A percentile compares a stretch with the other conserved stretches of the same genome.
These are phyloP conservation scores for Trogon melanurus DNA, from an alignment of 2,113 vertebrate species.

Conservation along the genomic window DNA sequence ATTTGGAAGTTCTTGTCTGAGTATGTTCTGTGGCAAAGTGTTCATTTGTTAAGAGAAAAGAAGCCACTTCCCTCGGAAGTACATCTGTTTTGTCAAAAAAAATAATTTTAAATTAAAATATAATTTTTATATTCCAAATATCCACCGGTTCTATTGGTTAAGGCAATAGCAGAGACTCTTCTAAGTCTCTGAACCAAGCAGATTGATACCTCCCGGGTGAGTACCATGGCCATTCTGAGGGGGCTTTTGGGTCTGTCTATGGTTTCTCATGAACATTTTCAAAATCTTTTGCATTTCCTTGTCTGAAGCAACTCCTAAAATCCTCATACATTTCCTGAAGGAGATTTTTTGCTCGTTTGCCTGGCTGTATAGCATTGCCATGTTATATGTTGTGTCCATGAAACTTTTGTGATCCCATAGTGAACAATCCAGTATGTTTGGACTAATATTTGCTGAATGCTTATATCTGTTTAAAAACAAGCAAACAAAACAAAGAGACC, in stretches of 20 bases:
- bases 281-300: background rate
- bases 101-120: background rate
- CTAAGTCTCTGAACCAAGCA: background rate
- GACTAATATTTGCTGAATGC: background rate
- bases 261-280: background rate
- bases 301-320: background rate
- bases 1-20: background rate
- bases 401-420: background rate
- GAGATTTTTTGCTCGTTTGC: background rate
- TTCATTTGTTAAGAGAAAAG: background rate
- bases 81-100: background rate
- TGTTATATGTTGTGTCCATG: background rate
- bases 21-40: background rate
- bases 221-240: background rate
- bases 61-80: background rate
- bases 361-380: background rate
- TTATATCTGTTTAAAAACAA: background rate
- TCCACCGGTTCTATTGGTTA: background rate
- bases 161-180: background rate
- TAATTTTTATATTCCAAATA: background rate
- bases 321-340: background rate
- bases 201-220: background rate
- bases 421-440: background rate
- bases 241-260: background rate
- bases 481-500: fast-evolving